Base-by-base conservation (phyloP, 92 coral and sea anemone genomes). In the Umimayanthus chanpuru region DNA sequence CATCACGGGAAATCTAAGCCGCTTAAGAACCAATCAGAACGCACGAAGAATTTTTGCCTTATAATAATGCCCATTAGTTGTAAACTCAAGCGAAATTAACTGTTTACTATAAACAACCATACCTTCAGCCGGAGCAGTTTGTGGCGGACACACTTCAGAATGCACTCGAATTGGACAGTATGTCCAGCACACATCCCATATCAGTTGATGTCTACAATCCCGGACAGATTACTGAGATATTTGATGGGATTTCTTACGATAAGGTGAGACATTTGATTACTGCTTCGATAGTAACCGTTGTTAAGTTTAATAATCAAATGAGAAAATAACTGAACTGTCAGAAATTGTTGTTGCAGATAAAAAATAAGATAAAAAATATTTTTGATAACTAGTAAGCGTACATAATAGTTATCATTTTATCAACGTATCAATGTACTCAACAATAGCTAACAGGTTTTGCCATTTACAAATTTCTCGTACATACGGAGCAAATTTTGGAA, bases 131-230 rank as follows among this genome's bases (percentile, higher is more conserved):
- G 7, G 99, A 97, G n/a, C 99, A 97, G 89, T 97, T 97, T 67
- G 99, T 94, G 9, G 80, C 94, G 5, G 94, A 91, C 85, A 97
- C 98, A 12, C 89, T 94, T 39, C 99, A 97, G 90, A 86, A 95
- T 4, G 99, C 99, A 9, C 91, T 97, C 73, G 95, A 94, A 29
- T 75, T 91, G 12, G 99, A 97, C 92, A 97, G 99, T 61, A 95
- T 97, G 94, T 58, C 89, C 77, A 96, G 93, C 77, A 95, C 98
- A 0, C 99, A 95, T 73, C 95, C 99, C 9, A 94, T 97, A 81
- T 95, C 98, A 0, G 98, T 95, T 10, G 97, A 98, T 23, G 99
- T 97, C 71, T 58, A 77, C 15, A 94, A 97, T 81, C 98, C 99
- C 2, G 89, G 95, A 3, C 96, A 97, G 87, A 95, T 97, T 82